Evolutionary conservation across 1,140 invertebrate genomes (phyloP).

Genomic region (Drosophila nannoptera): DNA sequence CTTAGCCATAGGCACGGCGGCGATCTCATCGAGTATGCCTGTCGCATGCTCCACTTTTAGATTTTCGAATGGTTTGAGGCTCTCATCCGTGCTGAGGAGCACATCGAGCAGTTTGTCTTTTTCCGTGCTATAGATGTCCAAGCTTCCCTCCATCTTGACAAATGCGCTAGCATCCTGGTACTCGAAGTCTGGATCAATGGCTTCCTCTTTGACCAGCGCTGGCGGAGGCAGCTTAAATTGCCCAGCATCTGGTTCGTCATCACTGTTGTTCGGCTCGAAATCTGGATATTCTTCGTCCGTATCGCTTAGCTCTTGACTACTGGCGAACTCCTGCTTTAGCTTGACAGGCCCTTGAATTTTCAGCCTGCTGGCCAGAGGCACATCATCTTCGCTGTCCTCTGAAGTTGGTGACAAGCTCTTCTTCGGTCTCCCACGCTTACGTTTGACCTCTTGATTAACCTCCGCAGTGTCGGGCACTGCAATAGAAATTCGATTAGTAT

Average conservation of each 20-base stretch:
- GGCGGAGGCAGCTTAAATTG: conserved; percentile 57
- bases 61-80: conserved; percentile 57
- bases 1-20: conserved; percentile 61
- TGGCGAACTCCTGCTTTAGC: conserved; percentile 55
- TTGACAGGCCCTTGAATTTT: conserved; percentile 39
- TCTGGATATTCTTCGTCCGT: conserved; percentile 69
- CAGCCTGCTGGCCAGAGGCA: conserved; percentile 55
- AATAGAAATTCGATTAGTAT: conserved; percentile 23
- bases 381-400: conserved; percentile 61
- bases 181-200: conserved; percentile 61
- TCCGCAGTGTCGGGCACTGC: conserved; percentile 13
- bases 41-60: conserved; percentile 63
- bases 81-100: conserved; percentile 57
- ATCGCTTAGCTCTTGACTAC: conserved; percentile 51
- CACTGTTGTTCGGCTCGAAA: conserved; percentile 64
- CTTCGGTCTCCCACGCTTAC: conserved; percentile 34
- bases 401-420: conserved; percentile 25
- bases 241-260: conserved; percentile 46
- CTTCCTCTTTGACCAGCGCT: conserved; percentile 59
- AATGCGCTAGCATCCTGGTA: conserved; percentile 65
- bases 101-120: conserved; percentile 69
- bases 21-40: conserved; percentile 67
- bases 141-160: conserved; percentile 61
- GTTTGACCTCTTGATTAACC: background rate
- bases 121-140: conserved; percentile 67